These are phyloP conservation scores for Tetragonula clypearis DNA, from an alignment of 1,140 invertebrate genomes.

Conservation along the genomic window DNA sequence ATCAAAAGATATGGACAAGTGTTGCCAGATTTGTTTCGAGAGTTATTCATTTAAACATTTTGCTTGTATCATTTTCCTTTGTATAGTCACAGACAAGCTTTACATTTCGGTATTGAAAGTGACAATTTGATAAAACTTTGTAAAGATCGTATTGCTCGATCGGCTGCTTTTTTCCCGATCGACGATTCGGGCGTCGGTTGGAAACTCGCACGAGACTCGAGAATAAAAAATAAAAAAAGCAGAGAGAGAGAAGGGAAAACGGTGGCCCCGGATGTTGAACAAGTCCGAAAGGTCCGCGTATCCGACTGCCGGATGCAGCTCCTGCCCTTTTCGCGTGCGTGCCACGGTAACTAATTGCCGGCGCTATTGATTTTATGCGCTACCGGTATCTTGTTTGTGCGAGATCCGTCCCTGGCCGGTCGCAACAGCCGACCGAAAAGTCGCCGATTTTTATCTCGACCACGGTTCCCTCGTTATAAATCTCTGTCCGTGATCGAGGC, in stretches of 20 bases:
- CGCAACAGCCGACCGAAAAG: slow-evolving; percentile 14
- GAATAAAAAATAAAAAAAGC: background rate
- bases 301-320: slow-evolving; percentile 63
- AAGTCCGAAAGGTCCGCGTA: slow-evolving; percentile 62
- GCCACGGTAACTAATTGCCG: slow-evolving; percentile 61
- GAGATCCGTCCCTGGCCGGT: slow-evolving; percentile 15
- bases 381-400: slow-evolving; percentile 56
- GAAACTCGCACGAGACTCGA: background rate
- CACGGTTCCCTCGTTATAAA: slow-evolving; percentile 17
- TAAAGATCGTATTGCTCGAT: too few species aligned
- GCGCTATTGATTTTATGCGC: slow-evolving; percentile 56
- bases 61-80: too few species aligned
- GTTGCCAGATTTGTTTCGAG: too few species aligned
- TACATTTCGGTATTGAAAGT: too few species aligned
- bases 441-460: slow-evolving; percentile 39
- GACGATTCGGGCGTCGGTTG: background rate
- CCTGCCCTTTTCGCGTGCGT: slow-evolving; percentile 53
- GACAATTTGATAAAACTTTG: too few species aligned
- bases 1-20: too few species aligned
- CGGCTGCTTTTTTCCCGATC: slow-evolving; percentile 22
- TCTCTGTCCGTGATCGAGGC: background rate
- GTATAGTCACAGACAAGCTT: too few species aligned
- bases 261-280: slow-evolving; percentile 58
- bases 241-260: background rate
- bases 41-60: too few species aligned